Base-by-base conservation (phyloP, 2,888 invertebrate species). In the Hybos culiciformis region DNA sequence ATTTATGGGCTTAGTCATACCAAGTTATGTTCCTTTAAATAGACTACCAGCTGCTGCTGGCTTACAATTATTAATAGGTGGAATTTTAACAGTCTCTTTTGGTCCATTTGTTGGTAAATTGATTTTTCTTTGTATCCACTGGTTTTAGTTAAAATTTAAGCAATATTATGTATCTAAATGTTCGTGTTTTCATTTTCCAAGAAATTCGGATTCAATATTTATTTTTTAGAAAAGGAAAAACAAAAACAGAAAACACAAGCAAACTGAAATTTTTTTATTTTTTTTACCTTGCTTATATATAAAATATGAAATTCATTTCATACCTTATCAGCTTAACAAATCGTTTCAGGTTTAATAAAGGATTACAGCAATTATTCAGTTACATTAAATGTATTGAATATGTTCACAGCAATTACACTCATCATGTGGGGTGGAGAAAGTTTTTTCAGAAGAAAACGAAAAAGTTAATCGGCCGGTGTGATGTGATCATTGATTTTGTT, bases 1-100 rank as follows among this genome's bases (percentile, higher is more conserved):
- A 18, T 82, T 81, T 55, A 79, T 80, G 74, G 76, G 79, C 0
- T 59, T 83, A 12, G 79, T 81, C 12, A 79, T 83, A 52, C 81
- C 83, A 3, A 72, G 75, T 1, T 72, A 83, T 56, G 81, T 83
- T 21, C 76, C 81, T 1, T 54, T 83, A 7, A 74, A 77, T 45
- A 73, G 78, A 46, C 54, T 83, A 44, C 80, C 83, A 1, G 80
- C 79, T 9, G 83, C 82, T 1, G 71, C 78, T 4, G 82, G 82
- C 1, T 64, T 83, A 21, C 81, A 82, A 55, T 60, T 82, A 23
- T 62, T 81, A 1, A 73, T 75, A 42, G 76, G 78, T 51, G 82
- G 80, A 17, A 60, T 79, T 6, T 70, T 77, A 6, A 77, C 77
- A 37, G 60, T 80, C 29, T 48, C 64, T 1, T 59, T 77, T 43